These are phyloP conservation scores for Anomalospiza imberbis DNA, from an alignment of 2,797 vertebrate species.

Conservation along the genomic window DNA sequence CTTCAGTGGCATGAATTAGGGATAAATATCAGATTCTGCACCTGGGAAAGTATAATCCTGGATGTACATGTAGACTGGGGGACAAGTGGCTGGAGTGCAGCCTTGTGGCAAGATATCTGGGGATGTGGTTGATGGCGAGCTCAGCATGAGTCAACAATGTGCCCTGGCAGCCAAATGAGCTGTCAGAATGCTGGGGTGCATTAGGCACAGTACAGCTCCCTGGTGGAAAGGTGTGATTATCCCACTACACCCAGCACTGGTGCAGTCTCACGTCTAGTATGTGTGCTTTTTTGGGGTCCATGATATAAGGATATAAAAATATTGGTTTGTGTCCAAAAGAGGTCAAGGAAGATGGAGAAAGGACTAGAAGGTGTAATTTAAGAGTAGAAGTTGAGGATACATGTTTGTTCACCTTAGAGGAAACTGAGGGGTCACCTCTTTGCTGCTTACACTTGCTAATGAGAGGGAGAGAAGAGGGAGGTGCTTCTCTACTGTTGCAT, in stretches of 20 bases:
- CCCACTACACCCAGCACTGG: background rate
- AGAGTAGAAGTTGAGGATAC: background rate
- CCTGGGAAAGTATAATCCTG: background rate
- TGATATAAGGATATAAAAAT: background rate
- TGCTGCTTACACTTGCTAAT: background rate
- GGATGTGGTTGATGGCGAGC: background rate
- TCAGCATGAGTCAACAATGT: background rate
- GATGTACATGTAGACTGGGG: background rate
- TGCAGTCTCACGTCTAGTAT: background rate
- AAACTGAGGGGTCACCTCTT: background rate
- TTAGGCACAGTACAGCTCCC: background rate
- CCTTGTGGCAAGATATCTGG: background rate
- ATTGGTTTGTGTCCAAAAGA: background rate
- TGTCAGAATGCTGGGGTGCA: no score
- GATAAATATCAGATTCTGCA: background rate
- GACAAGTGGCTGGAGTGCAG: background rate
- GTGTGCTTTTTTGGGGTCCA: no score
- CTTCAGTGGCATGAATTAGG: background rate
- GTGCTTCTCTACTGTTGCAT: background rate
- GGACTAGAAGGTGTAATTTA: background rate
- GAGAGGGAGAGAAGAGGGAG: fast-evolving
- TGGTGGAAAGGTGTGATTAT: background rate
- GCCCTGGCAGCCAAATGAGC: no score
- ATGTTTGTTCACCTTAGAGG: background rate
- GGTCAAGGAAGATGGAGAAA: background rate